Evolutionary conservation across 2,888 invertebrate species (phyloP), one percentile per base, ranked within the genome.

Genomic region (Agonopterix alstromeriana): DNA sequence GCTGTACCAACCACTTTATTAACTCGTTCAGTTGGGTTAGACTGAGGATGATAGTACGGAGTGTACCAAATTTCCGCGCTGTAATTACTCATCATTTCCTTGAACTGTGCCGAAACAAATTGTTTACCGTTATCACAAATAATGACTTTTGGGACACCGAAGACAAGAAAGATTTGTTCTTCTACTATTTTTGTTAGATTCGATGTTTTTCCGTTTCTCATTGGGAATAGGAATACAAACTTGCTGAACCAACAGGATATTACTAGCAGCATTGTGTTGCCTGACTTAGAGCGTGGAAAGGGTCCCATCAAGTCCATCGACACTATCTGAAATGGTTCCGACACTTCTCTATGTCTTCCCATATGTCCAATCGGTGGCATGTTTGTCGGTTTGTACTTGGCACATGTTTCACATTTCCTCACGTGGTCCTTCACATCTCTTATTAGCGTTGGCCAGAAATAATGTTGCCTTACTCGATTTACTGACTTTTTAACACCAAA

Each of bases 121-220:
- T n/a, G n/a, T 35, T 51, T 56, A 0, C 57, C 60, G 42, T 56
- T 58, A 12, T 61, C 60, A 14, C 54, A 53, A 8, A 61, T 53
- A 1, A 55, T 46, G 0, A 46, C 45, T 3, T 35, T 35, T 2
- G 57, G 57, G 2, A 44, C 42, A 0, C 58, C 61, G 42, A 42
- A 56, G 8, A 55, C 8, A 3, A 57, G 17, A 40, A 58, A 53
- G 2, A 36, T 10, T 11, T 53, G 50, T 3, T 51, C 42, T 38
- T 56, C 49, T 3, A 57, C 8, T 1, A 53, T 53, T 10, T 54
- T 48, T 11, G 41, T 14, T 10, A 54, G 50, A 8, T 49, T 50
- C 2, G 38, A 35, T 1, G 52, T 48, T 35, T 54, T 58, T 8
- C 49, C 55, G 7, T 46, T 48, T 38, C 46, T 38, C 8, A 53